Evolutionary conservation across 2,888 invertebrate species (phyloP), one percentile per base, ranked within the genome.

Genomic region (Boloria euphrosyne): DNA sequence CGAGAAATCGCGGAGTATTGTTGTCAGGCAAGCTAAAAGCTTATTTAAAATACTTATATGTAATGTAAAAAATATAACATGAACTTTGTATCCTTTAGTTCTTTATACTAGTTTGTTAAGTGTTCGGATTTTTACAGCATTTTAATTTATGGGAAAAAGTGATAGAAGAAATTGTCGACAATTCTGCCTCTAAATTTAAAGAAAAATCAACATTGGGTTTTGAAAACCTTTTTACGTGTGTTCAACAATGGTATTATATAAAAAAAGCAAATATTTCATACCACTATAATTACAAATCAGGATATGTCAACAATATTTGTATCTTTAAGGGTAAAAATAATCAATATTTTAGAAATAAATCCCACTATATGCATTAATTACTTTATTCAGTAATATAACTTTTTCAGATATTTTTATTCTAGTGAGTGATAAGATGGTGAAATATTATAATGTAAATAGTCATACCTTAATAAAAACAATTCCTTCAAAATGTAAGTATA

Each of bases 241-340:
- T 75, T 31, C 60, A 77, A 3, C 69, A 80, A 16, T 87, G 86
- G 87, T 58, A 72, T 18, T 74, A 73, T 68, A 51, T 82, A 38
- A 14, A 60, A 0, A 66, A 65, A n/a, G 74, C 78, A 10, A 10
- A 67, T n/a, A 44, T 79, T 2, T 31, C 51, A 18, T 60, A 67
- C n/a, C 52, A 67, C 18, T 61, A 66, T 57, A 18, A 66, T 4
- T 69, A 74, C 44, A 67, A 54, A 17, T 69, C 73, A 53, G 46
- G 63, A 18, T 18, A 67, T 55, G 69, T 81, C 27, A 73, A 60
- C 50, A 75, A 69, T 47, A 72, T 87, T 13, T 76, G 78, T 73
- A 71, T 86, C 38, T 80, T 79, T 46, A 57, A 46, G 46, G 57
- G 57, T 57, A 46, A 46, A 5, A 5, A 31, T 16, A 53, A 13